Evolutionary conservation across 2,113 vertebrate species (phyloP).

Genomic region (Ameiurus melas): DNA sequence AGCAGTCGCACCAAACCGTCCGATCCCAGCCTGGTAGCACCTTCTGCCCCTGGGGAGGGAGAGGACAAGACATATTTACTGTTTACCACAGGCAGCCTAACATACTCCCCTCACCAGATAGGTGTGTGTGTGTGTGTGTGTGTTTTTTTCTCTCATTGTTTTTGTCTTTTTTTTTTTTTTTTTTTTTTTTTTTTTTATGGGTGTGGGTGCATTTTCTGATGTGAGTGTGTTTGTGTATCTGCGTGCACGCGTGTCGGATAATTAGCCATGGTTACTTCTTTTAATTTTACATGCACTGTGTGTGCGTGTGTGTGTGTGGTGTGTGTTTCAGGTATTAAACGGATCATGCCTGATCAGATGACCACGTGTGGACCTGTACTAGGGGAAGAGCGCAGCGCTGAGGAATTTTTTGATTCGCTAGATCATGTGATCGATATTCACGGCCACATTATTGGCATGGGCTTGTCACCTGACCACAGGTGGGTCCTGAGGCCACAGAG

Average conservation of each 20-base stretch:
- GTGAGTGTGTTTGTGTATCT: no score
- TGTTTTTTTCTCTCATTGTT: not conserved
- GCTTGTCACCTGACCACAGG: slow-evolving; percentile 97
- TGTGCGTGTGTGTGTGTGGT: slow-evolving; percentile 62
- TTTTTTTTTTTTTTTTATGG: not conserved
- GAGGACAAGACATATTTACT: slow-evolving; percentile 88
- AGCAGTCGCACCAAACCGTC: slow-evolving; percentile 76
- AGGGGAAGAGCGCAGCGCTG: slow-evolving; percentile 84
- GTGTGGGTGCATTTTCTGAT: no score
- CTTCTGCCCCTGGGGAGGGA: slow-evolving; percentile 55
- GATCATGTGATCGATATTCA: slow-evolving; percentile 96
- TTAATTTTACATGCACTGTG: slow-evolving; percentile 29
- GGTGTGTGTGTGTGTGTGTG: slow-evolving; percentile 66
- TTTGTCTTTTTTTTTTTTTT: not conserved
- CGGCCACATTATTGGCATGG: slow-evolving; percentile 96
- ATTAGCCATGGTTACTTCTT: not conserved
- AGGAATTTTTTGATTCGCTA: slow-evolving; percentile 92
- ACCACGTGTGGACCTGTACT: slow-evolving; percentile 88
- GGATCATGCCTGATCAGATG: slow-evolving; percentile 95
- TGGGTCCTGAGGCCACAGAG: slow-evolving; percentile 52
- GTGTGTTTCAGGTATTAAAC: slow-evolving; percentile 89
- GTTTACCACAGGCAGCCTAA: slow-evolving; percentile 96
- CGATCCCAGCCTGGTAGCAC: slow-evolving; percentile 63
- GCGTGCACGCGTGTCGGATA: no score
- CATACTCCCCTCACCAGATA: slow-evolving; percentile 96